Evolutionary conservation across 2,888 invertebrate species (phyloP).

Genomic region (Spialia ferax): DNA sequence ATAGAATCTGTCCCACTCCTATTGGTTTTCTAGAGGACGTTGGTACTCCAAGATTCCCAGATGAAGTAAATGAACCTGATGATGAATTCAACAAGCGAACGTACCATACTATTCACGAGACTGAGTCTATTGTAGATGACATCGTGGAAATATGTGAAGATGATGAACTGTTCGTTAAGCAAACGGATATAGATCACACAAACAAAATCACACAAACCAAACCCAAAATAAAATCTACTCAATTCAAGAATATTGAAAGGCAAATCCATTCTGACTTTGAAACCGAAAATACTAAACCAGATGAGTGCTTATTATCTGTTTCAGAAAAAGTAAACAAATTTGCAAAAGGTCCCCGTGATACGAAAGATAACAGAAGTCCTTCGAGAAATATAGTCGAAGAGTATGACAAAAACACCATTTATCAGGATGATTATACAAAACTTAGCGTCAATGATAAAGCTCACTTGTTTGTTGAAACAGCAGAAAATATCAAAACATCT

Average conservation of each 20-base stretch:
- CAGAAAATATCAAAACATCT: conserved; percentile 83
- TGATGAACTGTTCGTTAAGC: conserved; percentile 76
- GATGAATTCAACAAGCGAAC: conserved; percentile 83
- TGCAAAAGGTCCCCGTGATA: conserved; percentile 76
- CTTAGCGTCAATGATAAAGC: conserved; percentile 89
- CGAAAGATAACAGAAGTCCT: conserved; percentile 71
- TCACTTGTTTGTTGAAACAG: conserved; percentile 87
- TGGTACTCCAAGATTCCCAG: conserved; percentile 90
- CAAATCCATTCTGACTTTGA: conserved; percentile 82
- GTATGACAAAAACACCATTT: conserved; percentile 85
- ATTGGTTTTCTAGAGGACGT: conserved; percentile 86
- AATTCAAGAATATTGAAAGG: conserved; percentile 68
- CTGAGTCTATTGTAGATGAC: conserved; percentile 87
- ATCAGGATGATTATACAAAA: conserved; percentile 79
- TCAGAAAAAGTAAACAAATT: conserved; percentile 90
- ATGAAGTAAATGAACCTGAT: conserved; percentile 91
- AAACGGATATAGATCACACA: conserved; percentile 68
- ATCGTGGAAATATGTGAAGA: conserved; percentile 85
- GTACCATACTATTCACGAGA: conserved; percentile 84
- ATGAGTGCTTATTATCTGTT: conserved; percentile 89
- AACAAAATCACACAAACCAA: conserved; percentile 71
- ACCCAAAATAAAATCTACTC: conserved; percentile 59
- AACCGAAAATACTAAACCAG: conserved; percentile 81
- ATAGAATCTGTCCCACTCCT: conserved; percentile 89
- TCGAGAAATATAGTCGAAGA: conserved; percentile 73